These are phyloP conservation scores for Tenebrosternarchus preto DNA, from an alignment of 2,113 vertebrate species.

Conservation along the genomic window DNA sequence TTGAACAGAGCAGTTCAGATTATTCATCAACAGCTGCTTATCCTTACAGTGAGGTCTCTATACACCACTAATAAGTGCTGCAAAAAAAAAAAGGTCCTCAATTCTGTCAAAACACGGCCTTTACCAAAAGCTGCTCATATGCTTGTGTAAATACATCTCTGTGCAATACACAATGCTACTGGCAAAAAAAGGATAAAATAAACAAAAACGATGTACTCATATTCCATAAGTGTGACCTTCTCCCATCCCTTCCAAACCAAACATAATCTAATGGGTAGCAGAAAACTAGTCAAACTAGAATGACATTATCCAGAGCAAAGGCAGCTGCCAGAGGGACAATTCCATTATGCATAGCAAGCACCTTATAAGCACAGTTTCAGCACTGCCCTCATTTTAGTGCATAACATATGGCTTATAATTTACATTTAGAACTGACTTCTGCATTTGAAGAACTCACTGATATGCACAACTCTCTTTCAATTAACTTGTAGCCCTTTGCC, in stretches of 20 bases:
- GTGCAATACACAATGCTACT: background rate
- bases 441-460: background rate
- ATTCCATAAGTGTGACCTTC: background rate
- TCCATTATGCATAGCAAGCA: background rate
- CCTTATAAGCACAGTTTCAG: slow-evolving; percentile 22
- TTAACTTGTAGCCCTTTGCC: background rate
- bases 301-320: slow-evolving; percentile 32
- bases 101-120: background rate
- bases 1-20: too few relatives aligned
- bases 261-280: background rate
- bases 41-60: too few relatives aligned
- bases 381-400: background rate
- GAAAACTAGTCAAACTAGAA: slow-evolving; percentile 39
- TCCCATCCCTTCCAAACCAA: background rate
- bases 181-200: too few relatives aligned
- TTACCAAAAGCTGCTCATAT: background rate
- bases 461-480: background rate
- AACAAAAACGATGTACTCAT: background rate
- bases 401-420: background rate
- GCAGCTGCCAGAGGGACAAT: background rate
- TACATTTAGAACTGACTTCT: background rate
- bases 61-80: too few relatives aligned
- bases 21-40: too few relatives aligned
- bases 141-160: background rate
- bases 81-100: too few relatives aligned